Base-by-base conservation (phyloP, 2,888 invertebrate genomes). In the Drosophila monieri region DNA sequence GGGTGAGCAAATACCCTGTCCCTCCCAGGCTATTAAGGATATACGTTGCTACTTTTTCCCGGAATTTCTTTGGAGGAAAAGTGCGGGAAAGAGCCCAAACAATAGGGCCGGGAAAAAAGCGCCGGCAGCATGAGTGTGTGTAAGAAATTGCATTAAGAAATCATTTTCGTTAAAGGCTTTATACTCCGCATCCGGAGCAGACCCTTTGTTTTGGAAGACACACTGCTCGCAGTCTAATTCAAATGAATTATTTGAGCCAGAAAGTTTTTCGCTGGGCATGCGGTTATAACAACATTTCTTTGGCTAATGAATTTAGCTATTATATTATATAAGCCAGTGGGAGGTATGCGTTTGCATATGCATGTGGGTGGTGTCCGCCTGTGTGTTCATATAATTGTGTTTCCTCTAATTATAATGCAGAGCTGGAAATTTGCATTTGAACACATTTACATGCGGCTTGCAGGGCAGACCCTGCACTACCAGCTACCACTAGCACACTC, bases 91-190 rank as follows among this genome's bases (percentile, higher is more conserved):
- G 21, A 18, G 66, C 64, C 27, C 37, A 21, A 85, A 87, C 85
- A 87, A 85, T 73, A 14, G 35, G 54, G 73, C 55, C 59, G 66
- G 64, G 70, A 60, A 27, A 46, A 52, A 52, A 30, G 3, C 1
- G 9, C 3, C 9, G 6, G n/a, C 18, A 18, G 35, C 3, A 14
- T 5, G 5, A 12, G 66, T 44, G 44, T 53, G 47, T 56, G 30
- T 32, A 61, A 62, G 77, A 70, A 87, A 81, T 81, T 88, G 88
- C 81, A 88, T 81, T 87, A 81, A 76, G 88, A 87, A 81, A 81
- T 87, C 88, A 81, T 81, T 87, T 78, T 69, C 60, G 61, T 66
- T 85, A n/a, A 8, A 49, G 14, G 8, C 15, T 10, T 44, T 44
- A 23, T 30, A 53, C 30, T 27, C 15, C 25, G 8, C 27, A 27